A percentile compares a stretch with the other conserved stretches of the same genome.
Conservation (phyloP, 2,113 vertebrate species). For the Ophiodon elongatus region DNA sequence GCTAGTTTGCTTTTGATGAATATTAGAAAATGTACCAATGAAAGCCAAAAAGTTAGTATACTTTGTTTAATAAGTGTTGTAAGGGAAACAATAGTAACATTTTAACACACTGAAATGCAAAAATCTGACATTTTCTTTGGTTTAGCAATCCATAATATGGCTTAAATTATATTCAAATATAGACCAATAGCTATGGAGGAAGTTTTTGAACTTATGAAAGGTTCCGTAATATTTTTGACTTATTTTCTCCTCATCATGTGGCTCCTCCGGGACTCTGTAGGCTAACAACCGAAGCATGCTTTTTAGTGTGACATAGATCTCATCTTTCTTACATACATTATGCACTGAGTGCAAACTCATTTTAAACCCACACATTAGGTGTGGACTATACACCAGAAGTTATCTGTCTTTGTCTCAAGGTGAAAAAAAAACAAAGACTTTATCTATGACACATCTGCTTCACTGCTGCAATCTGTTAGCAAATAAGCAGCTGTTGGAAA, state of each 20-base stretch:
- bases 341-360: slow-evolving; percentile 4
- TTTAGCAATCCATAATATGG: background rate
- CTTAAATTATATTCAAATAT: background rate
- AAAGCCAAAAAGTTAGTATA: background rate
- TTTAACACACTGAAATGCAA: background rate
- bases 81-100: too few relatives aligned
- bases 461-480: slow-evolving; percentile 71
- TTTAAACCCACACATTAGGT: slow-evolving; percentile 37
- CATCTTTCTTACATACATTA: slow-evolving; percentile 20
- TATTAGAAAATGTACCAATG: background rate
- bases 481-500: slow-evolving; percentile 77
- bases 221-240: background rate
- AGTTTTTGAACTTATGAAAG: background rate
- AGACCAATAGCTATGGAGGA: background rate
- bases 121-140: background rate
- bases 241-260: background rate
- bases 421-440: slow-evolving; percentile 39
- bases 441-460: slow-evolving; percentile 72
- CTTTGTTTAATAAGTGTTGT: background rate
- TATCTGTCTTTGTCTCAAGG: slow-evolving; percentile 50
- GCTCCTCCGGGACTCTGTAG: background rate
- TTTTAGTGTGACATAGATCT: slow-evolving; percentile 12
- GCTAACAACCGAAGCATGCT: background rate
- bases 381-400: slow-evolving; percentile 4
- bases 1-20: background rate